A percentile compares a stretch with the other conserved stretches of the same genome.
Evolutionary conservation across 2,797 vertebrate species (phyloP).

Genomic region (Rhynchonycteris naso): DNA sequence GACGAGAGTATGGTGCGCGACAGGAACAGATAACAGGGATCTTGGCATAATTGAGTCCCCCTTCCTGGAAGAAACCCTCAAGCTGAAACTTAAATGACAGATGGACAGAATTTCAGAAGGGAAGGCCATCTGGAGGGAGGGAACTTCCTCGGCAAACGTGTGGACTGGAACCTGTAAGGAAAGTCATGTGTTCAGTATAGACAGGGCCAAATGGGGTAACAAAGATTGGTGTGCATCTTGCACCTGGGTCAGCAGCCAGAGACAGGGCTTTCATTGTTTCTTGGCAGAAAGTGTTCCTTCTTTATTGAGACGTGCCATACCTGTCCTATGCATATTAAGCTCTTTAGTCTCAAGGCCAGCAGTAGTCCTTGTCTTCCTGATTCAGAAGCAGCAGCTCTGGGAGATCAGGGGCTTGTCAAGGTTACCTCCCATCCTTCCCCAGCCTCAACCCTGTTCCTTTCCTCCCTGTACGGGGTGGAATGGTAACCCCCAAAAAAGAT

Average conservation of each 20-base stretch:
- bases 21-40: accelerated
- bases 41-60: background rate
- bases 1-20: background rate
- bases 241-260: background rate
- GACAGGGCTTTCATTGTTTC: background rate
- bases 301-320: background rate
- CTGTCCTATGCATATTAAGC: background rate
- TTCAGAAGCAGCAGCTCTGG: background rate
- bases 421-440: background rate
- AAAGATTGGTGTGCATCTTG: accelerated
- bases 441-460: background rate
- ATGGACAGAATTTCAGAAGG: background rate
- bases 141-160: background rate
- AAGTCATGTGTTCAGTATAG: background rate
- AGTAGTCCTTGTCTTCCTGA: background rate
- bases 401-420: background rate
- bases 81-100: background rate
- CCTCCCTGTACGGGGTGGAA: background rate
- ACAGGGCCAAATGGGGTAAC: accelerated
- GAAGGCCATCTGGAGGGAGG: background rate
- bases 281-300: background rate
- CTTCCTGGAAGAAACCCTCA: background rate
- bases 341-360: background rate
- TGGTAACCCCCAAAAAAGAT: background rate
- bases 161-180: background rate